Conservation (phyloP, 1,140 invertebrate genomes). For the Caenorhabditis inopinata region DNA sequence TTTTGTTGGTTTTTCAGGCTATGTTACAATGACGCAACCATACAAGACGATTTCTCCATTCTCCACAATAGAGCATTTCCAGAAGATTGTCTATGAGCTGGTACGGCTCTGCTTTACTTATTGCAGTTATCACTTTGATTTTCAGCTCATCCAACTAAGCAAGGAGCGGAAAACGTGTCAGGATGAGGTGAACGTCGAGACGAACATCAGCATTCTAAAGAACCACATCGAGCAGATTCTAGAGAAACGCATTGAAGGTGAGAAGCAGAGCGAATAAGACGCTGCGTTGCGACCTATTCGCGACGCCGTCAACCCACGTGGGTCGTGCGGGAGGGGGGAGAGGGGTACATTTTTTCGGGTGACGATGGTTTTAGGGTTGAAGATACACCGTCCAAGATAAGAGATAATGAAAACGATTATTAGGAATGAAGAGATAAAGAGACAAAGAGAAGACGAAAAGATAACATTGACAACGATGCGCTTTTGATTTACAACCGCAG, state of each 20-base stretch:
- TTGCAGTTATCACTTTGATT: neutral
- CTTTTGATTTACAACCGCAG: slow-evolving; percentile 24
- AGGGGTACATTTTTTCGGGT: no score
- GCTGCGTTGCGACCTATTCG: neutral
- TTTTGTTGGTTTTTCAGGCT: neutral
- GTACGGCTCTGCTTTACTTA: neutral
- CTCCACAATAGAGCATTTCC: slow-evolving; percentile 11
- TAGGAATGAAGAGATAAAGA: neutral
- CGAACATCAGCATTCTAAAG: neutral
- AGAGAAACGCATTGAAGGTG: neutral
- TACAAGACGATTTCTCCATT: neutral
- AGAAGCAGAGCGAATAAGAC: neutral
- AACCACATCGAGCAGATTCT: neutral
- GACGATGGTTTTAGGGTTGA: no score
- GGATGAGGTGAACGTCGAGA: neutral
- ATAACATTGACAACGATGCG: slow-evolving; percentile 11
- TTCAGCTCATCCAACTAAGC: neutral
- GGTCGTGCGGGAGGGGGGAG: neutral
- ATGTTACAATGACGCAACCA: neutral
- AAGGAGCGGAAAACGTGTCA: neutral
- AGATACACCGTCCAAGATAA: no score
- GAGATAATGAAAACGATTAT: neutral
- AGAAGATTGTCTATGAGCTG: slow-evolving; percentile 36
- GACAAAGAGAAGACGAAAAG: neutral
- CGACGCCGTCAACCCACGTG: slow-evolving; percentile 21